Conservation (phyloP, 1,140 invertebrate genomes). For the Epicauta chinensis region DNA sequence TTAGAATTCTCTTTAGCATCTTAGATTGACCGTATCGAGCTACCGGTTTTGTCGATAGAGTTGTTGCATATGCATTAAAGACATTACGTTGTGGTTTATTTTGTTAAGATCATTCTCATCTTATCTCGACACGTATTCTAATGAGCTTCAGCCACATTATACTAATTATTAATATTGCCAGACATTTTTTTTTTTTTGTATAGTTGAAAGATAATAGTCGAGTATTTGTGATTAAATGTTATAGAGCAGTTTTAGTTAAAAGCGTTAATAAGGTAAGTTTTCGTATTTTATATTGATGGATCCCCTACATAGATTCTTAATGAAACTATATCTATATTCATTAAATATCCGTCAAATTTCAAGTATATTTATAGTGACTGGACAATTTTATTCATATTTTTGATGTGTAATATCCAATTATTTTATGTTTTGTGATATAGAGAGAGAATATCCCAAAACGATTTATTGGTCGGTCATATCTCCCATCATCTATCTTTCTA, state of each 20-base stretch:
- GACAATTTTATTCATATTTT: constrained; percentile 22
- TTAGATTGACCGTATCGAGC: constrained; percentile 21
- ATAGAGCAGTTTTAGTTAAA: too few relatives aligned
- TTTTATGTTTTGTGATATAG: constrained; percentile 10
- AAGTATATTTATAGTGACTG: constrained; percentile 21
- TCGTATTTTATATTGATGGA: too few relatives aligned
- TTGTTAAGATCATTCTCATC: constrained; percentile 15
- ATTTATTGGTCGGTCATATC: too few relatives aligned
- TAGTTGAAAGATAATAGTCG: too few relatives aligned
- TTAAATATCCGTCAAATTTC: constrained; percentile 11
- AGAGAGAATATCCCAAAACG: background rate
- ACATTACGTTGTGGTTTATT: constrained; percentile 19
- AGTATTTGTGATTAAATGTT: too few relatives aligned
- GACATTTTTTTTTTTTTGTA: too few relatives aligned
- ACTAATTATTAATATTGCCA: constrained; percentile 1
- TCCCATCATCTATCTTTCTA: too few relatives aligned
- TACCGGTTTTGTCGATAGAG: constrained; percentile 23
- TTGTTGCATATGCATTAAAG: constrained; percentile 26
- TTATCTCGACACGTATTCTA: constrained; percentile 18
- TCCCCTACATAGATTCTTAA: too few relatives aligned
- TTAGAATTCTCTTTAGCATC: constrained; percentile 26
- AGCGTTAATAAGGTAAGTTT: too few relatives aligned
- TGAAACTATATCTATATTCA: too few relatives aligned
- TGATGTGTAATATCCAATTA: constrained; percentile 26
- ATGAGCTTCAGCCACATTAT: constrained; percentile 1